Base-by-base conservation (phyloP, 2,113 vertebrate species). In the Psephotus haematonotus region DNA sequence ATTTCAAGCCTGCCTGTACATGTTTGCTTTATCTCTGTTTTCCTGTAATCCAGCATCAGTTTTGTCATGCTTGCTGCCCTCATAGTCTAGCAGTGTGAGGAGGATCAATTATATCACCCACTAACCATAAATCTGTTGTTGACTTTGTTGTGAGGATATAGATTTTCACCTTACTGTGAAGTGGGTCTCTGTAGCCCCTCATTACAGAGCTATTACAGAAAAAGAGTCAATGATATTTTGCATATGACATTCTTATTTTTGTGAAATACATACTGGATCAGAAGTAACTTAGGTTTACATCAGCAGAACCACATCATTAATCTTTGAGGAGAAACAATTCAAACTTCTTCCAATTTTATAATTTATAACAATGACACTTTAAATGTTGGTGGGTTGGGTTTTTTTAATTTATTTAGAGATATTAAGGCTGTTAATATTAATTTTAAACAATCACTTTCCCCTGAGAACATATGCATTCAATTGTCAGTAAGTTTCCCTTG, bases 401-500 rank as follows among this genome's bases (percentile, higher is more conserved):
- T 91, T 55, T 63, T 35, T 50, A 47, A 80, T 59, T 60, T 47
- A 83, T 67, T 69, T 92, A 93, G 49, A 50, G 19, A 57, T 33
- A 82, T 72, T 85, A 67, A 75, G n/a, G 77, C 16, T 22, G 49
- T 33, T 94, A 69, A 80, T 92, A 91, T 86, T 78, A 75, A 85
- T 92, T 77, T 77, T 33, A 77, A 92, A 86, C n/a, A 11, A 53
- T 94, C 72, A 39, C 49, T 78, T 81, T 82, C 55, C 35, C 41
- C 70, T 55, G 39, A 81, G 67, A 81, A 37, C 8, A 68, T 31
- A 53, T 8, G 13, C 18, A 31, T 74, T 46, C 62, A 71, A 78
- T 82, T 95, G 92, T 65, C 82, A 92, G 1, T 72, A 87, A 35
- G 9, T 89, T 92, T 92, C 83, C 75, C 83, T 74, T 77, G 83